A percentile compares a stretch with the other conserved stretches of the same genome.
Conservation (phyloP, 2,888 invertebrate genomes). For the Muschampia plurimacula region DNA sequence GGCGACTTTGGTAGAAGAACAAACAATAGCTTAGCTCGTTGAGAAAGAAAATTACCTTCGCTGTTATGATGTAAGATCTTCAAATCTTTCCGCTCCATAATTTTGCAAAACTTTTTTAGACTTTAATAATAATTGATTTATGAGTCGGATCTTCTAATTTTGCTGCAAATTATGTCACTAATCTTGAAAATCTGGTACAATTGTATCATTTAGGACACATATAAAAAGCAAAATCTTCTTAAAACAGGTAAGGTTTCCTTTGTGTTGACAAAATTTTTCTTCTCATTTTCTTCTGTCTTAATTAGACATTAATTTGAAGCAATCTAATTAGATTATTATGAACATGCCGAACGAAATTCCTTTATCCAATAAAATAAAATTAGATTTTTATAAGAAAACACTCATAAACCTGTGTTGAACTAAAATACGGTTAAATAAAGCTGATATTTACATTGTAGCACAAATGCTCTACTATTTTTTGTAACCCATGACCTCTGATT, state of each 20-base stretch:
- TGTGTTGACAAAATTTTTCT: neutral
- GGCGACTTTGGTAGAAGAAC: slow-evolving; percentile 76
- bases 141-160: neutral
- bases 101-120: slow-evolving; percentile 35
- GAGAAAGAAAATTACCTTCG: slow-evolving; percentile 72
- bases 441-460: slow-evolving; percentile 28
- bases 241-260: neutral
- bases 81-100: slow-evolving; percentile 12
- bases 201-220: neutral
- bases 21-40: slow-evolving; percentile 84
- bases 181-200: neutral
- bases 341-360: neutral
- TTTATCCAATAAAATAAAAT: neutral
- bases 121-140: neutral
- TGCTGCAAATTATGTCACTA: neutral
- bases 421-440: slow-evolving; percentile 3
- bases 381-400: neutral
- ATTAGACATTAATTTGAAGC: neutral
- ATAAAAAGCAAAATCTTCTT: neutral
- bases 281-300: neutral
- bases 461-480: slow-evolving; percentile 47
- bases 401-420: neutral
- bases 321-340: neutral
- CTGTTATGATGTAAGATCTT: slow-evolving; percentile 63
- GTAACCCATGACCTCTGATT: slow-evolving; percentile 57